phyloP scores from a whole-genome alignment of 2,797 vertebrate genomes.

The Octomys mimax region DNA sequence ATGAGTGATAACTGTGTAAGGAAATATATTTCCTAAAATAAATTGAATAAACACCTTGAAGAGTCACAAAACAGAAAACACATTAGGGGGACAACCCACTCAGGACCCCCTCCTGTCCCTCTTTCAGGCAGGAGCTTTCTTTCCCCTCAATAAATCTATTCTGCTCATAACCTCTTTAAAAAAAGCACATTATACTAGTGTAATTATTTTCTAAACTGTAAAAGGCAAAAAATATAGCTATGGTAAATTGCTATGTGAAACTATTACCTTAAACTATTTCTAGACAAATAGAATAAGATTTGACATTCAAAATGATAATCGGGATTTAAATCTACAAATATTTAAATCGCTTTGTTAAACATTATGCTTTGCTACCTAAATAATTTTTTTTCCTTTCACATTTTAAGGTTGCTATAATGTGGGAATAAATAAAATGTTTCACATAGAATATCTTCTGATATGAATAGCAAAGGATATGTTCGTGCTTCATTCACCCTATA shows the following conservation, averaged over 20 bases:
- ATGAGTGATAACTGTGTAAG: not conserved
- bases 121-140: too few relatives aligned
- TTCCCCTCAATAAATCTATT: too few relatives aligned
- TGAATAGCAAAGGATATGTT: not conserved
- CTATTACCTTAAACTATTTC: not conserved
- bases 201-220: conserved; percentile 53
- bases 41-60: conserved; percentile 23
- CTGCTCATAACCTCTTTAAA: too few relatives aligned
- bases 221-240: conserved; percentile 32
- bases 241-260: not conserved
- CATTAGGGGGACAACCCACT: not conserved
- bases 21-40: conserved; percentile 28
- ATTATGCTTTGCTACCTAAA: conserved; percentile 26
- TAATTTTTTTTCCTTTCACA: conserved; percentile 30
- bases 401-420: conserved; percentile 1
- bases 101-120: too few relatives aligned
- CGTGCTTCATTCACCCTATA: not conserved
- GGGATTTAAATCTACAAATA: conserved; percentile 12
- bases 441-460: not conserved
- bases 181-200: conserved; percentile 31
- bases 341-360: conserved; percentile 17
- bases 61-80: conserved; percentile 8
- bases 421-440: conserved; percentile 18
- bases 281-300: not conserved
- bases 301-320: conserved; percentile 28